Evolutionary conservation across 1,140 invertebrate genomes (phyloP).

Genomic region (Drosophila kohkoa): DNA sequence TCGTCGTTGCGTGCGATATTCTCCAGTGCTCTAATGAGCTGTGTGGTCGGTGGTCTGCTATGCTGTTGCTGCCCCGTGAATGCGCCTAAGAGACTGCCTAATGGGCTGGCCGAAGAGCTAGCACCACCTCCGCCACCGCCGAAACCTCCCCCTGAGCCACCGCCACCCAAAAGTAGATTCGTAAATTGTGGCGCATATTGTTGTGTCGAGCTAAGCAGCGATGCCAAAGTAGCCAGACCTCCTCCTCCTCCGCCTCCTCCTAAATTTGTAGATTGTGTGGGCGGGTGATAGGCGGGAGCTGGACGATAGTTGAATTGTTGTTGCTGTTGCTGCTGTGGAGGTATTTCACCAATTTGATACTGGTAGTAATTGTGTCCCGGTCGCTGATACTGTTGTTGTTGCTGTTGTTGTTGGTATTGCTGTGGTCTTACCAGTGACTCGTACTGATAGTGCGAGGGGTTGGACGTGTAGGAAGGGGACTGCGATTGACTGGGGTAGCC

Average conservation of each 20-base stretch:
- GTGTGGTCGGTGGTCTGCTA: slow-evolving; percentile 73
- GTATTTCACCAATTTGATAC: slow-evolving; percentile 82
- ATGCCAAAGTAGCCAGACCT: slow-evolving; percentile 73
- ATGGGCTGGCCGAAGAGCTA: slow-evolving; percentile 50
- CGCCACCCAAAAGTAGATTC: slow-evolving; percentile 75
- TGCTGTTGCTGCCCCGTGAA: slow-evolving; percentile 45
- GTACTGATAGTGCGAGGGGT: slow-evolving; percentile 52
- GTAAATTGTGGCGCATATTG: slow-evolving; percentile 83
- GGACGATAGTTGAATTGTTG: slow-evolving; percentile 75
- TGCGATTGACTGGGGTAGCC: slow-evolving; percentile 22
- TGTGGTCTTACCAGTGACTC: slow-evolving; percentile 24
- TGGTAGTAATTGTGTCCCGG: slow-evolving; percentile 78
- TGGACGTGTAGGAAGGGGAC: slow-evolving; percentile 11
- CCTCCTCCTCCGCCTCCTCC: slow-evolving; percentile 28
- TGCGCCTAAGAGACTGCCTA: slow-evolving; percentile 74
- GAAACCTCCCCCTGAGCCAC: slow-evolving; percentile 34
- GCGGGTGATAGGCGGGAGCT: slow-evolving; percentile 40
- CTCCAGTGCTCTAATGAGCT: slow-evolving; percentile 87
- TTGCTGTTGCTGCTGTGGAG: slow-evolving; percentile 52
- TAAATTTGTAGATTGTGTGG: slow-evolving; percentile 31
- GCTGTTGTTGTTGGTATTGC: slow-evolving; percentile 43
- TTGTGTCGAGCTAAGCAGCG: slow-evolving; percentile 67
- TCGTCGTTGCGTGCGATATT: slow-evolving; percentile 92
- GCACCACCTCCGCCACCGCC: slow-evolving; percentile 30
- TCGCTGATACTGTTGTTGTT: slow-evolving; percentile 47